Percentiles rank a stretch among this genome's conserved stretches.
Evolutionary conservation across 1,140 invertebrate species (phyloP).

Genomic region (Diploscapter pachys): DNA sequence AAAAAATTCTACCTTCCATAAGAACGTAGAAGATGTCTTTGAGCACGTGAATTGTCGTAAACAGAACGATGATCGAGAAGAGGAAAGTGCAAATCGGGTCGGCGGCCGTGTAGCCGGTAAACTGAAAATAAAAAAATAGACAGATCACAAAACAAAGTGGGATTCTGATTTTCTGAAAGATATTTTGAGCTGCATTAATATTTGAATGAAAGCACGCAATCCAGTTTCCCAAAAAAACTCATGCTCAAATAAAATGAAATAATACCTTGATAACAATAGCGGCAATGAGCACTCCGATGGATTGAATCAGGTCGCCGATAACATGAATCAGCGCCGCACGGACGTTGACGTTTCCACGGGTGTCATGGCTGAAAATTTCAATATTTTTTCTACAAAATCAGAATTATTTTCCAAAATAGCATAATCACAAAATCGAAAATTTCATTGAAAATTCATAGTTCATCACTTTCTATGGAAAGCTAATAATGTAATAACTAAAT

Average conservation of each 20-base stretch:
- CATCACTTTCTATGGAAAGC: too few species aligned
- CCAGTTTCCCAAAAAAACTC: not conserved
- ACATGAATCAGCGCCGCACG: conserved; percentile 93
- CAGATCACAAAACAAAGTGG: not conserved
- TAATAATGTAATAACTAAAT: too few species aligned
- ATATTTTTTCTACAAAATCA: not conserved
- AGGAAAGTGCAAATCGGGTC: conserved; percentile 97
- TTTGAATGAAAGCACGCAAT: not conserved
- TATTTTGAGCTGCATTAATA: not conserved
- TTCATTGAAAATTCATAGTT: not conserved
- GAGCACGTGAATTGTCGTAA: conserved; percentile 88
- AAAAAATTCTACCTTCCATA: conserved; percentile 71
- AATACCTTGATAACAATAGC: conserved; percentile 79
- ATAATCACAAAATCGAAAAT: not conserved
- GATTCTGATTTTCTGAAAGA: not conserved
- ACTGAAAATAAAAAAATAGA: conserved; percentile 55
- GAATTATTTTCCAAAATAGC: not conserved
- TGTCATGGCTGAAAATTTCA: conserved; percentile 15
- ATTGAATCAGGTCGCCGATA: conserved; percentile 91
- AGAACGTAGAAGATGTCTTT: conserved; percentile 83
- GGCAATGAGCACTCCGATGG: conserved; percentile 85
- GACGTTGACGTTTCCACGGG: conserved; percentile 79
- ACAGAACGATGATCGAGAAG: conserved; percentile 86
- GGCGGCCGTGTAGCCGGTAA: conserved; percentile 78
- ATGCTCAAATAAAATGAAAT: not conserved